Percentiles rank a stretch among this genome's conserved stretches.
Evolutionary conservation across 2,113 vertebrate genomes (phyloP).

Genomic region (Thunnus thynnus): DNA sequence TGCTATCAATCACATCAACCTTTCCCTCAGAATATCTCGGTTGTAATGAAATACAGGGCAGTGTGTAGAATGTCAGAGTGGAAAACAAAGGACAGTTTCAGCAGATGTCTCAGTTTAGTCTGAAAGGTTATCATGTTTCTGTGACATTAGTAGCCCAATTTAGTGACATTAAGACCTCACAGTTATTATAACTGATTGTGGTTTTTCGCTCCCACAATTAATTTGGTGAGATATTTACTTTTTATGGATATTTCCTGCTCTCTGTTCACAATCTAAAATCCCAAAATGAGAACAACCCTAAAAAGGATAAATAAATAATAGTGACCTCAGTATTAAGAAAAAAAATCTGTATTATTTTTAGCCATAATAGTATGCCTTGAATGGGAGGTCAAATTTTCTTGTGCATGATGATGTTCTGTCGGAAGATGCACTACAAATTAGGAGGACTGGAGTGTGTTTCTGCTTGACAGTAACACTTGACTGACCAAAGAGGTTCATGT

Average conservation of each 20-base stretch:
- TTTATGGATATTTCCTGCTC: not conserved
- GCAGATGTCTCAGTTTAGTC: not conserved
- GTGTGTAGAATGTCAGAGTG: not conserved
- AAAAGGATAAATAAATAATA: conserved; percentile 1
- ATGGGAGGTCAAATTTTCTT: conserved; percentile 2
- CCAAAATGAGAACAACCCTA: not conserved
- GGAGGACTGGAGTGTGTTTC: not conserved
- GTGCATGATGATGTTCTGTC: conserved; percentile 1
- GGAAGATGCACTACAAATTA: not conserved
- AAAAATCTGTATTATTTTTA: not conserved
- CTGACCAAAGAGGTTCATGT: not conserved
- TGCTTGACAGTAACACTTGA: conserved; percentile 2
- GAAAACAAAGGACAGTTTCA: not conserved
- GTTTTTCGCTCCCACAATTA: no score
- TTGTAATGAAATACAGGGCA: not conserved
- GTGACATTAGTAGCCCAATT: not conserved
- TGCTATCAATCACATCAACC: conserved; percentile 13
- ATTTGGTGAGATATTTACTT: not conserved
- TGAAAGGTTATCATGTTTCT: not conserved
- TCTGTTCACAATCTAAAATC: conserved; percentile 22
- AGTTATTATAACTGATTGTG: no score
- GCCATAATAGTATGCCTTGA: not conserved
- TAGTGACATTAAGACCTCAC: no score
- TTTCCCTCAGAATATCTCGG: not conserved
- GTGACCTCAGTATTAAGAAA: not conserved